Evolutionary conservation across 1,140 invertebrate species (phyloP), one percentile per base, ranked within the genome.

Genomic region (Megathymus violae): DNA sequence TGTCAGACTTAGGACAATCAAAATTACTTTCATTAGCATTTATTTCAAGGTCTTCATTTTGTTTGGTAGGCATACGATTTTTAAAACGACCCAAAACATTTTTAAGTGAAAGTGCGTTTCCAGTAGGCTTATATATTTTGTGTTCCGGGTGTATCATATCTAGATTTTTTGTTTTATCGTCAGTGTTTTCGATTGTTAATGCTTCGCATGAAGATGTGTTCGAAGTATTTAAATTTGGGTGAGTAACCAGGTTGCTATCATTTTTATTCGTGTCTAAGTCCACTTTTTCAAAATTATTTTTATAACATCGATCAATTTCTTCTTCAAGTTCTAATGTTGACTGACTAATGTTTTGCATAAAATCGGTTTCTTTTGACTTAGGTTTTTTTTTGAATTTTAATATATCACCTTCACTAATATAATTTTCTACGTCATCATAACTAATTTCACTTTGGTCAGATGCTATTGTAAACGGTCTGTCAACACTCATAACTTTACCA

Each of bases 71-170:
- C 16, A 75, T 85, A 31, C 78, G 82, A 59, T 78, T 82, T 78
- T 91, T 92, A 52, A 92, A 91, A 31, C 83, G 76, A 59, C 84
- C 91, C 15, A 92, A 64, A 25, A 92, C 90, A 64, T 88, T 89
- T 78, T 91, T 91, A 3, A 92, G 70, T 0, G 91, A 91, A 3
- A 91, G 66, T 19, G 91, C 84, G 58, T 91, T 91, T 3, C 80
- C 81, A n/a, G 80, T 93, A 0, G 94, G 92, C 63, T 94, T 93
- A 69, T 96, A 96, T 65, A 96, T 95, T 84, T 95, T 95, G 71
- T 96, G 94, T 74, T 96, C 95, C 0, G 95, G 95, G 79, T 96
- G 95, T 56, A 95, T 83, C 6, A 78, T 66, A 54, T 86, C 74
- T 10, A 62, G 51, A 15, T 77, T 92, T 68, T 93, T 93, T 50